Conservation (phyloP, 1,140 invertebrate genomes). For the Rhyzopertha dominica region DNA sequence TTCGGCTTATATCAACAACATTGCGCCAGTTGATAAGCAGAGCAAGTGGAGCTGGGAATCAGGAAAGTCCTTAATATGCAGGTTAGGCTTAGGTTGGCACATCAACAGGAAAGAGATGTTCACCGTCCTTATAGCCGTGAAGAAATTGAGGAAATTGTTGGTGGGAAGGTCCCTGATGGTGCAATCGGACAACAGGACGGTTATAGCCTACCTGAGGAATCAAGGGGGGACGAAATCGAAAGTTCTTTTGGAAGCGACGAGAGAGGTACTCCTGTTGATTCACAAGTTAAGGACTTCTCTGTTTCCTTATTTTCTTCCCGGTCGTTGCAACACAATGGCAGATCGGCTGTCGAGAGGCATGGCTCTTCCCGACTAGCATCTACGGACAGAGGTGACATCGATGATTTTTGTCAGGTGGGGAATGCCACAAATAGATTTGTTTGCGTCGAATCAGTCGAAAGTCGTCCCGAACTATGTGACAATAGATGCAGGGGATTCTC, state of each 20-base stretch:
- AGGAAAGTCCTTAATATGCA: conserved; percentile 13
- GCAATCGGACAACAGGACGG: conserved; percentile 13
- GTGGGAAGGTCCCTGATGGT: conserved; percentile 10
- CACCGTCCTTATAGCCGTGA: background rate
- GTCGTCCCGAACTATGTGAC: conserved; percentile 16
- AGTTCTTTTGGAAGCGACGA: no score
- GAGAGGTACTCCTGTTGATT: no score
- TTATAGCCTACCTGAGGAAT: conserved; percentile 5
- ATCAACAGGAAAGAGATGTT: conserved; percentile 12
- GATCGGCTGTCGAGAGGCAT: conserved; percentile 6
- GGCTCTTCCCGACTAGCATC: conserved; percentile 8
- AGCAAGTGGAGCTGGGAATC: background rate
- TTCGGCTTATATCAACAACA: background rate
- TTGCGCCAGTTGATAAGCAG: background rate
- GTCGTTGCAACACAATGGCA: conserved; percentile 7
- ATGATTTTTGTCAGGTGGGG: conserved; percentile 17
- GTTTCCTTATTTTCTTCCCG: conserved; percentile 5
- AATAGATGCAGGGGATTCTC: conserved; percentile 8
- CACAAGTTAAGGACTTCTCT: no score
- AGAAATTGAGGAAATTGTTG: background rate
- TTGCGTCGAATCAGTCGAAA: conserved; percentile 4
- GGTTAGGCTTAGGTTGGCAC: conserved; percentile 40
- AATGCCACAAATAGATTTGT: conserved; percentile 17
- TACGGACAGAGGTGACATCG: background rate
- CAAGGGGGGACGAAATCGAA: conserved; percentile 8